Evolutionary conservation across 1,140 invertebrate genomes (phyloP).

Genomic region (Listronotus oregonensis): DNA sequence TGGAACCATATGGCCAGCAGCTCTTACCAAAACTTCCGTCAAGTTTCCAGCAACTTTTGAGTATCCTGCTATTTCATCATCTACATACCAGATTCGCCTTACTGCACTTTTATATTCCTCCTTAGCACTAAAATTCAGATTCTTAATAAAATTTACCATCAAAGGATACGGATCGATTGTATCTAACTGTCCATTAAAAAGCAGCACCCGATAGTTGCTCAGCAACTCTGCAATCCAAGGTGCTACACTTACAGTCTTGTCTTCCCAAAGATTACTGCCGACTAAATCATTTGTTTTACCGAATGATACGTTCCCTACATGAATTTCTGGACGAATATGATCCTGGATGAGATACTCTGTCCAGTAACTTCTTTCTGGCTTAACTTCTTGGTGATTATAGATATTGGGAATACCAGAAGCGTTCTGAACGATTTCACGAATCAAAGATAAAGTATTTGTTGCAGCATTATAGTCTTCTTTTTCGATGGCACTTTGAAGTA

Average conservation of each 20-base stretch:
- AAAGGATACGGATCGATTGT: conserved; percentile 81
- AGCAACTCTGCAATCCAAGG: conserved; percentile 73
- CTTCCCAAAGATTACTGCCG: conserved; percentile 70
- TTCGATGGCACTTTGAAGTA: not conserved
- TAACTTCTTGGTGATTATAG: conserved; percentile 5
- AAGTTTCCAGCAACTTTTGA: conserved; percentile 71
- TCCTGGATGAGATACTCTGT: conserved; percentile 40
- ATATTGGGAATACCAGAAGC: conserved; percentile 62
- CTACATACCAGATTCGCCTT: conserved; percentile 69
- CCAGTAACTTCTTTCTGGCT: conserved; percentile 21
- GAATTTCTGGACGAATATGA: conserved; percentile 60
- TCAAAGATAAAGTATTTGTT: conserved; percentile 63
- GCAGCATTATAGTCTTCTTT: conserved; percentile 20
- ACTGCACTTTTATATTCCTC: conserved; percentile 65
- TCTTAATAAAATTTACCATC: conserved; percentile 70
- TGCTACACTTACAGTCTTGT: conserved; percentile 83
- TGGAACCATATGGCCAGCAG: conserved; percentile 82
- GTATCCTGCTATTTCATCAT: conserved; percentile 73
- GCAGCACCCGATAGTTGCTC: conserved; percentile 68
- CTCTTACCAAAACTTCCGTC: conserved; percentile 74
- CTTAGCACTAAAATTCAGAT: conserved; percentile 67
- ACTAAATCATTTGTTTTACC: conserved; percentile 60
- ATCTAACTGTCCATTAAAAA: conserved; percentile 85
- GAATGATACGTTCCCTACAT: conserved; percentile 59
- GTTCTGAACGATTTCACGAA: conserved; percentile 45